These are phyloP conservation scores for Amphipyra tragopoginis DNA, from an alignment of 2,888 invertebrate species.

Conservation along the genomic window DNA sequence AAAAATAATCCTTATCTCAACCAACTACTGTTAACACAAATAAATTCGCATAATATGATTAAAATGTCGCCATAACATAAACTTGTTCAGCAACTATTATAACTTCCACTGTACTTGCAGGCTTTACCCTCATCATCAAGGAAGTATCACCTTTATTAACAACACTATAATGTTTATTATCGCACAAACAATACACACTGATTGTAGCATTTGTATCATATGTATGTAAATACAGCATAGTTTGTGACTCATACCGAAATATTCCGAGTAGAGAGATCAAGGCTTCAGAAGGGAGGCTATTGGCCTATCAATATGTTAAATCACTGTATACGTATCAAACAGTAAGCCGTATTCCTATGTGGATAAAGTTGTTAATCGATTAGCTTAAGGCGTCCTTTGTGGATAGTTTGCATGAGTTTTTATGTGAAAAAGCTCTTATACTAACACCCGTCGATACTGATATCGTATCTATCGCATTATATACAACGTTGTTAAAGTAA, in stretches of 20 bases:
- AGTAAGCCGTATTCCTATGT: conserved; percentile 39
- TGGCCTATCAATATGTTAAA: conserved; percentile 72
- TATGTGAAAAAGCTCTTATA: conserved; percentile 65
- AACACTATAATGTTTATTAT: conserved; percentile 46
- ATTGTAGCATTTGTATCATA: conserved; percentile 49
- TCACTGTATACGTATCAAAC: conserved; percentile 37
- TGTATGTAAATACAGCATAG: conserved; percentile 58
- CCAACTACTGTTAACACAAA: conserved; percentile 47
- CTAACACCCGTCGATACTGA: conserved; percentile 40
- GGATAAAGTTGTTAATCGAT: conserved; percentile 49
- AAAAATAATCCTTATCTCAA: conserved; percentile 54
- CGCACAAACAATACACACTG: conserved; percentile 40
- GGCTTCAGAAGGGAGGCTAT: conserved; percentile 73
- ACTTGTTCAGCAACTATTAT: conserved; percentile 52
- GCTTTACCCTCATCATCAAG: conserved; percentile 27
- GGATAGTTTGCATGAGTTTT: conserved; percentile 57
- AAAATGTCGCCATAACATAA: conserved; percentile 52
- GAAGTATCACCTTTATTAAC: conserved; percentile 47
- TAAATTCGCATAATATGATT: conserved; percentile 58
- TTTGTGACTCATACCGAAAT: conserved; percentile 69
- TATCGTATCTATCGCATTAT: conserved; percentile 38
- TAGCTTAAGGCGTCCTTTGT: conserved; percentile 50
- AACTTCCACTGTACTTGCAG: conserved; percentile 34
- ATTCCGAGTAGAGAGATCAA: conserved; percentile 73
- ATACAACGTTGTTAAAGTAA: conserved; percentile 27